phyloP scores from a whole-genome alignment of 2,113 vertebrate species.

The Corapipo altera region DNA sequence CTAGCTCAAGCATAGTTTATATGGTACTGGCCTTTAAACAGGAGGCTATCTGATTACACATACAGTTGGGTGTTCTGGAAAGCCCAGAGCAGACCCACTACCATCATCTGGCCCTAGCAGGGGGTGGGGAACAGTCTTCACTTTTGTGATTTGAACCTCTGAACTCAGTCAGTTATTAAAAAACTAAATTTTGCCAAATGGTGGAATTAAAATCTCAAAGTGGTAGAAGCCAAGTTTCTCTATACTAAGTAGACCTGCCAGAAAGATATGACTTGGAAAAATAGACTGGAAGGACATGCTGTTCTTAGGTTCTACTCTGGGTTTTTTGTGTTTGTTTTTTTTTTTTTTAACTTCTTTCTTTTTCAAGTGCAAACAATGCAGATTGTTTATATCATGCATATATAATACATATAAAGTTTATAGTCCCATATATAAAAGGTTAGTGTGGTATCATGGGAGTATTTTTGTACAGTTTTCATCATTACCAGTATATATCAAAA shows the following conservation, averaged over 20 bases:
- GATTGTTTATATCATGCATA: not conserved
- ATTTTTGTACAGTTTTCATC: not conserved
- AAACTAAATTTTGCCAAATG: conserved; percentile 1
- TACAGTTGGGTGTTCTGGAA: not conserved
- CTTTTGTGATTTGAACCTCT: not conserved
- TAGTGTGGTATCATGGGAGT: not conserved
- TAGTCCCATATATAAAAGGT: not conserved
- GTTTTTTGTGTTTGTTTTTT: not conserved
- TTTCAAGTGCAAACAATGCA: not conserved
- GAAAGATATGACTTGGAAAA: not conserved
- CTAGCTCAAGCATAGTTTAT: not conserved
- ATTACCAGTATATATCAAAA: not conserved
- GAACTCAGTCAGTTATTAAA: not conserved
- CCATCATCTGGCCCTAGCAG: not conserved
- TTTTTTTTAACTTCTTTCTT: not conserved
- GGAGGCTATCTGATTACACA: not conserved
- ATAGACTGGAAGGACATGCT: not conserved
- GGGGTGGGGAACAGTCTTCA: not conserved
- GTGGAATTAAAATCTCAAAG: conserved; percentile 17
- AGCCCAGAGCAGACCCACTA: not conserved
- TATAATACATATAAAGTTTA: not conserved
- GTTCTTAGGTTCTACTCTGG: not conserved
- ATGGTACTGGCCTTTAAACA: not conserved
- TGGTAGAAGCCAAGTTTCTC: not conserved
- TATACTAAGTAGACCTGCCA: not conserved